Conservation (phyloP, 2,113 vertebrate genomes). For the Vulpes lagopus region DNA sequence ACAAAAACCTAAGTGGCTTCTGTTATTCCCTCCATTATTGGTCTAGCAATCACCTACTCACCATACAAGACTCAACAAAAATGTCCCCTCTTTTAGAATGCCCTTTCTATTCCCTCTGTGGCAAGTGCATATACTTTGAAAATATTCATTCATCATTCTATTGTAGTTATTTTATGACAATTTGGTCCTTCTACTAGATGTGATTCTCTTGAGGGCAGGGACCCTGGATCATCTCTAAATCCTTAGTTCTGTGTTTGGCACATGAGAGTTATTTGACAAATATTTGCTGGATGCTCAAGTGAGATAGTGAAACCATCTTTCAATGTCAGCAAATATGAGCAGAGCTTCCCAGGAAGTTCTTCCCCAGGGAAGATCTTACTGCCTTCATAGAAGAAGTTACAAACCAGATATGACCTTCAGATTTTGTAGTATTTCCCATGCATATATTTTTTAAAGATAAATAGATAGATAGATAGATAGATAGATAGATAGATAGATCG, state of each 20-base stretch:
- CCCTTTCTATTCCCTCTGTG: neutral
- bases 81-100: neutral
- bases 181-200: neutral
- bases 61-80: neutral
- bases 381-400: neutral
- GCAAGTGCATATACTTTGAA: neutral
- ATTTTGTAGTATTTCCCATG: neutral
- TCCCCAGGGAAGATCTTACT: neutral
- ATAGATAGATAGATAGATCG: too few relatives aligned
- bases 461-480: too few relatives aligned
- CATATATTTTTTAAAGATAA: neutral
- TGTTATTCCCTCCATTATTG: neutral
- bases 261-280: slow-evolving; percentile 49
- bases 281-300: slow-evolving; percentile 32
- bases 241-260: neutral
- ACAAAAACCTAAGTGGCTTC: neutral
- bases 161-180: neutral
- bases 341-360: neutral
- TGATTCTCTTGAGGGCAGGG: neutral
- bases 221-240: neutral
- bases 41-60: neutral
- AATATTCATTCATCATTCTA: neutral
- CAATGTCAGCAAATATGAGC: slow-evolving; percentile 41
- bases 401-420: neutral
- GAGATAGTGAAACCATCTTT: slow-evolving; percentile 32